Base-by-base conservation (phyloP, 2,888 invertebrate species). In the Cryptocephalus primarius region DNA sequence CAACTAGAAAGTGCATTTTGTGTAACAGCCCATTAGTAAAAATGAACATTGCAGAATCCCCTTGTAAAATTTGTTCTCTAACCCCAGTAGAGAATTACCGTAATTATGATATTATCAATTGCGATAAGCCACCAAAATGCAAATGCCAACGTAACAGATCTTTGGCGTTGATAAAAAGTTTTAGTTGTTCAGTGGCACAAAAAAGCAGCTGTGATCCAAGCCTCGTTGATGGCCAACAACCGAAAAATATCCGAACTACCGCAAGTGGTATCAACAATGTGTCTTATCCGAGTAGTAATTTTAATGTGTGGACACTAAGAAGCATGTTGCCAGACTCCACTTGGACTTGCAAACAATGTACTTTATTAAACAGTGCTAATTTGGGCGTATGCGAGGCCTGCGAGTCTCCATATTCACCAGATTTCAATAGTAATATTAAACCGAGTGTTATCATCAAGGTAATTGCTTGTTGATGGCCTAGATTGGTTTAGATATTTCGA, bases 271-370 rank as follows among this genome's bases (percentile, higher is more conserved):
- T 70, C 48, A 65, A 67, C 51, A 60, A 58, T 50, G 56, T 58
- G 34, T 53, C 57, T 43, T 55, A 60, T 33, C 54, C 56, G 40
- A 53, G 56, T 47, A 56, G 54, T 45, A 63, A 60, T 55, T 64
- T 36, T 12, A 36, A 65, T 52, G 60, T 65, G 50, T 69, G 67
- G 66, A 62, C 61, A 44, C 55, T 62, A 13, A 65, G 64, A 48
- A 61, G 55, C 53, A 56, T 59, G 53, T 57, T 47, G 49, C 54
- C 60, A 46, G 53, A 56, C 49, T 47, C 53, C 48, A 76, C 75
- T 43, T 85, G 85, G 85, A 78, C 82, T 10, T 85, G 85, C 61
- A 76, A 76, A 56, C 78, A 83, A 59, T 88, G 88, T 64, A 88
- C 88, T 0, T 69, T 88, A 33, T 78, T 85, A 55, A 88, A 88